Percentiles rank a stretch among this genome's conserved stretches.
Conservation (phyloP, 1,140 invertebrate genomes). For the Adoxophyes honmai region DNA sequence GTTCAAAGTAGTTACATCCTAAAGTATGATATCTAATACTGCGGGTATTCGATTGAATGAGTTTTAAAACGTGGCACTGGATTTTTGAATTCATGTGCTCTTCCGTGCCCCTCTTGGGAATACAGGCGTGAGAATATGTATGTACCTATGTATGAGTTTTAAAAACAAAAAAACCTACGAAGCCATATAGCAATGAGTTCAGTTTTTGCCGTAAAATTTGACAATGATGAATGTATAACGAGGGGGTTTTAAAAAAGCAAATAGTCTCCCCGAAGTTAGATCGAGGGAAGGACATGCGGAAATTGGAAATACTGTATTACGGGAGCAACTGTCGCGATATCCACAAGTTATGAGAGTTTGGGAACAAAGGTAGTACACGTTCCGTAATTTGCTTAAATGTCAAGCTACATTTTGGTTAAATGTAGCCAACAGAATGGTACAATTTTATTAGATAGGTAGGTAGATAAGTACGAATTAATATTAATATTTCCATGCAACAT, state of each 20-base stretch:
- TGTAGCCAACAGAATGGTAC: background rate
- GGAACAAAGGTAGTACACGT: constrained; percentile 12
- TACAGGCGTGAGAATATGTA: too few species aligned
- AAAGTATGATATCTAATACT: too few species aligned
- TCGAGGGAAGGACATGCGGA: constrained; percentile 40
- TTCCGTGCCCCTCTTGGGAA: too few species aligned
- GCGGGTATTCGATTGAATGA: too few species aligned
- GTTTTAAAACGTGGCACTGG: too few species aligned
- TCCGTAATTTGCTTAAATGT: background rate
- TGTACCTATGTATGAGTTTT: too few species aligned
- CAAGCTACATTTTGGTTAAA: background rate
- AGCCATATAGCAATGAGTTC: background rate
- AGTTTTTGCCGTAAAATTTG: constrained; percentile 31
- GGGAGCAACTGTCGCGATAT: constrained; percentile 47
- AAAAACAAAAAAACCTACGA: background rate
- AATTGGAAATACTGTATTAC: constrained; percentile 66
- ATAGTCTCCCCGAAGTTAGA: constrained; percentile 33
- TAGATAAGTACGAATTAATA: too few species aligned
- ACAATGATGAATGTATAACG: constrained; percentile 59
- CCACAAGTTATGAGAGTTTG: constrained; percentile 54
- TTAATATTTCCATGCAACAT: too few species aligned
- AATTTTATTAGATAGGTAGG: too few species aligned
- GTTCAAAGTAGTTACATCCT: too few species aligned
- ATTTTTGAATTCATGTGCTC: too few species aligned
- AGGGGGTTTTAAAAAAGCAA: constrained; percentile 51